Base-by-base conservation (phyloP, 2,888 invertebrate genomes). In the Noctua janthina region DNA sequence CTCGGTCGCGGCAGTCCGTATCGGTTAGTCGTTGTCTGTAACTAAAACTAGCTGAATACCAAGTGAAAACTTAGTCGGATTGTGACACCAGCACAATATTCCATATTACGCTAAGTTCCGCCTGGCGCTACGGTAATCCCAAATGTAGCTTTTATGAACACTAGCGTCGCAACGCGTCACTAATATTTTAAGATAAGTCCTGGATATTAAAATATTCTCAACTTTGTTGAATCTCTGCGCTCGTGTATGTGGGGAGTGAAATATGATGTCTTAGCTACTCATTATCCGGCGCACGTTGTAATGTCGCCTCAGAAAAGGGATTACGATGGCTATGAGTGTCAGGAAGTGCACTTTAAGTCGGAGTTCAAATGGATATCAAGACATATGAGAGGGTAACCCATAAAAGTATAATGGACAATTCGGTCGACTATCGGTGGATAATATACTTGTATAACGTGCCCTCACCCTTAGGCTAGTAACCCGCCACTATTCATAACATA, bases 41-140 rank as follows among this genome's bases (percentile, higher is more conserved):
- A 90, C 89, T 91, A 89, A 90, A 91, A 90, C 91, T 89, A 88
- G 87, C 86, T 88, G 88, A 89, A 89, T 90, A 90, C 88, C 86
- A 87, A 88, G 89, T 86, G 85, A 89, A 84, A 90, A 90, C 85
- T 89, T 83, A 84, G 84, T 81, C 76, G 79, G 87, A 83, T 88
- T 87, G 86, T 91, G 91, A 90, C 91, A 91, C 90, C 86, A 84
- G 88, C 85, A 89, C 90, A 90, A 91, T 92, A 92, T 91, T 88
- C 91, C 86, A 83, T 74, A 83, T 78, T 87, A 90, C 87, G 83
- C 81, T 84, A 87, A 91, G 90, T 90, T 89, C 85, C 87, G 87
- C 79, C 78, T 68, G 73, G 87, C 81, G 85, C 86, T 82, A 88
- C 87, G 88, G 90, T 92, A 91, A 92, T 91, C 91, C 89, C 81